phyloP scores from a whole-genome alignment of 2,113 vertebrate species.

The Phalacrocorax pelagicus region DNA sequence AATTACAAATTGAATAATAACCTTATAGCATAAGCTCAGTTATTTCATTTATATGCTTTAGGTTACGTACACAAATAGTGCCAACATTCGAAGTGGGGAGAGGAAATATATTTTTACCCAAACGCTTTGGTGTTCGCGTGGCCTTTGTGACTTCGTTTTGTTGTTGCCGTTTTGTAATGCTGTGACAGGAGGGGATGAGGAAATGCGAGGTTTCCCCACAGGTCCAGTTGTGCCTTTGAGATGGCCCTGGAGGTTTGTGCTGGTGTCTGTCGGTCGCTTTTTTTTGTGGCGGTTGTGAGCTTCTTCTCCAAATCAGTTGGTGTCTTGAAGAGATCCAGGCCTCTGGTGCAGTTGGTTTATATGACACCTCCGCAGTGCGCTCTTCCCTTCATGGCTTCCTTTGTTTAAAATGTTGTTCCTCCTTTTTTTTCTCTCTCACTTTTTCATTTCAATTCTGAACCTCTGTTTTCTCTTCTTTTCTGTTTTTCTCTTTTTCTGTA shows the following conservation, averaged over 20 bases:
- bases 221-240: not conserved
- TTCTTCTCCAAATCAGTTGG: fast-evolving
- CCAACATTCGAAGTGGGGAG: slow-evolving; percentile 49
- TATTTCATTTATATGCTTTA: slow-evolving; percentile 45
- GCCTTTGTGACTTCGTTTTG: slow-evolving; percentile 55
- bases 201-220: not conserved
- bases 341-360: no score
- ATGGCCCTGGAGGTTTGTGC: not conserved
- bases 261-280: not conserved
- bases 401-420: not conserved
- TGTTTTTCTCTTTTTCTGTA: slow-evolving; percentile 76
- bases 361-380: not conserved
- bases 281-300: not conserved
- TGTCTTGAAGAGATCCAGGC: not conserved
- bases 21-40: slow-evolving; percentile 15
- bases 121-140: slow-evolving; percentile 30
- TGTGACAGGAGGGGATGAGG: not conserved
- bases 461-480: slow-evolving; percentile 61
- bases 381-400: not conserved
- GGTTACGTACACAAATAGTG: slow-evolving; percentile 39
- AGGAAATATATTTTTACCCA: slow-evolving; percentile 77
- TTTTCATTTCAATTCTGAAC: slow-evolving; percentile 73
- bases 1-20: slow-evolving; percentile 61
- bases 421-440: not conserved
- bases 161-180: not conserved